phyloP scores from a whole-genome alignment of 2,797 vertebrate species.

The Pangasius sanitwongsei region DNA sequence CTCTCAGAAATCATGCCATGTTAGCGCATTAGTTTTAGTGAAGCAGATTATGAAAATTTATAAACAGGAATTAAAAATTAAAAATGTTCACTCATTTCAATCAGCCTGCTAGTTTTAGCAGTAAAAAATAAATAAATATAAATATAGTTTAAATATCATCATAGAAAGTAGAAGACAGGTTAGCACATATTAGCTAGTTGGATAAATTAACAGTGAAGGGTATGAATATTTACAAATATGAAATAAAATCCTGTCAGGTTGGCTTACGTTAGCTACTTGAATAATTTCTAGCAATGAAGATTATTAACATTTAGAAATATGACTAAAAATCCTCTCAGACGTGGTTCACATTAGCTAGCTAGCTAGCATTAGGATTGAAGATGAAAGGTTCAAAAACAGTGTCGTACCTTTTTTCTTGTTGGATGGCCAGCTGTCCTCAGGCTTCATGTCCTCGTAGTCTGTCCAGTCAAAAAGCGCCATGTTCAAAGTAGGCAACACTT shows the following conservation, averaged over 20 bases:
- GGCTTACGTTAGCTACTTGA: not conserved
- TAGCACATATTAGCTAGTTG: not conserved
- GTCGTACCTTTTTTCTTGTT: constrained; percentile 85
- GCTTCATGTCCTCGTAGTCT: constrained; percentile 96
- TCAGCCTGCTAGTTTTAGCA: not conserved
- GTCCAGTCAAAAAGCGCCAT: constrained; percentile 98
- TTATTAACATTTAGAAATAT: not conserved
- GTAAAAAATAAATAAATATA: not conserved
- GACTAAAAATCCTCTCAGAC: not conserved
- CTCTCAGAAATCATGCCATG: not conserved
- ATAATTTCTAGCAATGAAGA: not conserved
- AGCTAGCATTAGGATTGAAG: not conserved
- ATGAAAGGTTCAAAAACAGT: not conserved
- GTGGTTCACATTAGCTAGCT: not conserved
- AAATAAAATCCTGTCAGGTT: not conserved
- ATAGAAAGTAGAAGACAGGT: not conserved
- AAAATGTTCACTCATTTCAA: too few relatives aligned
- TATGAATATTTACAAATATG: not conserved
- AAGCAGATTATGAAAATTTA: not conserved
- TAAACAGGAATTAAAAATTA: not conserved
- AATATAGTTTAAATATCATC: not conserved
- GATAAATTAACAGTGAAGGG: not conserved
- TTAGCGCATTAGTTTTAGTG: not conserved
- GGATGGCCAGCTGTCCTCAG: constrained; percentile 85
- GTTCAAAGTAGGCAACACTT: constrained; percentile 94